Percentiles rank a stretch among this genome's conserved stretches.
Evolutionary conservation across 2,888 invertebrate genomes (phyloP).

Genomic region (Falcaria lacertinaria): DNA sequence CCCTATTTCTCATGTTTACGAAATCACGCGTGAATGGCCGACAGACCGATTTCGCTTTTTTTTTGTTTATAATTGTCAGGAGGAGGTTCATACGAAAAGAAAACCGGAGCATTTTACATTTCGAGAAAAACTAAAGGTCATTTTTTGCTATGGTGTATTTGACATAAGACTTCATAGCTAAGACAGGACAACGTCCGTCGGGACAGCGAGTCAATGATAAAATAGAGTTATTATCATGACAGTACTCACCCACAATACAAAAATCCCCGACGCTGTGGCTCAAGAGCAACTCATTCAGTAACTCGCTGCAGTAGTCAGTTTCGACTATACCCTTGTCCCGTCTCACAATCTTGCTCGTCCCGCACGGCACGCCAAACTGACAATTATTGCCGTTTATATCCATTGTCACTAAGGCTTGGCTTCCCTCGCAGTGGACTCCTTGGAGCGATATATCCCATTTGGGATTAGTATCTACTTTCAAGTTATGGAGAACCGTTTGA

Average conservation of each 20-base stretch:
- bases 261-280: constrained; percentile 90
- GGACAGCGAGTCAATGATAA: too few relatives aligned
- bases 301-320: constrained; percentile 88
- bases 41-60: too few relatives aligned
- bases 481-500: constrained; percentile 83
- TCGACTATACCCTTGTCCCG: constrained; percentile 73
- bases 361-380: constrained; percentile 61
- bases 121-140: too few relatives aligned
- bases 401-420: constrained; percentile 59
- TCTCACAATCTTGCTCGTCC: constrained; percentile 38
- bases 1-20: too few relatives aligned
- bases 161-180: too few relatives aligned
- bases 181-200: too few relatives aligned
- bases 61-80: too few relatives aligned
- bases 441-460: constrained; percentile 39
- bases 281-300: constrained; percentile 88
- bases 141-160: too few relatives aligned
- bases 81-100: too few relatives aligned
- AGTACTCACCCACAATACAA: constrained; percentile 86
- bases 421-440: constrained; percentile 44
- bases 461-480: constrained; percentile 66
- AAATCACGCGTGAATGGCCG: too few relatives aligned
- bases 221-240: too few relatives aligned
- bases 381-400: constrained; percentile 58
- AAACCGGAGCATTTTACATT: too few relatives aligned